Evolutionary conservation across 2,888 invertebrate species (phyloP).

Genomic region (Metellina segmentata): DNA sequence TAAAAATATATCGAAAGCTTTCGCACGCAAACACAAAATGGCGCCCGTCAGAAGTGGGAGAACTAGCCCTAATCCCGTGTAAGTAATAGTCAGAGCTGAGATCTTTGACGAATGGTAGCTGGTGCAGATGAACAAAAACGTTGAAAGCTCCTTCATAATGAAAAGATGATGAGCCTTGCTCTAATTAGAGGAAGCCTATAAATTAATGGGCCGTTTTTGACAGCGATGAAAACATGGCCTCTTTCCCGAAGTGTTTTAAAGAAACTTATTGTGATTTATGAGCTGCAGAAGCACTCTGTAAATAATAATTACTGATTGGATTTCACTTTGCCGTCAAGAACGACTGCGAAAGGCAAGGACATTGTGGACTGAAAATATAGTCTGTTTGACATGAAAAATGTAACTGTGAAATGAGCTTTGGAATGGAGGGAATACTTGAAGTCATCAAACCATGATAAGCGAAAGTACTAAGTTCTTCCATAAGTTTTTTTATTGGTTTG

Average conservation of each 20-base stretch:
- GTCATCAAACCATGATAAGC: too few relatives aligned
- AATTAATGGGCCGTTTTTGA: not conserved
- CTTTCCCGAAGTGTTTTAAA: not conserved
- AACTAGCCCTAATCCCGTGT: not conserved
- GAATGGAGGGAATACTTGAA: too few relatives aligned
- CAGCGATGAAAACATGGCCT: not conserved
- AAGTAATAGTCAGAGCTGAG: not conserved
- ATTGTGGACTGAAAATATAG: not conserved
- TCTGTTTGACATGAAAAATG: not conserved
- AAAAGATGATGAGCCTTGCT: not conserved
- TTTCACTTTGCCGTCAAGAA: not conserved
- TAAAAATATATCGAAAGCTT: not conserved
- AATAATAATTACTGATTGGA: not conserved
- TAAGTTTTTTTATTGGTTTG: too few relatives aligned
- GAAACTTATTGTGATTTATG: not conserved
- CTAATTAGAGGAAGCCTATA: not conserved
- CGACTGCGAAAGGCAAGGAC: not conserved
- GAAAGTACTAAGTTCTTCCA: too few relatives aligned
- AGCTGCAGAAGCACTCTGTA: not conserved
- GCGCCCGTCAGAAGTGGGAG: not conserved
- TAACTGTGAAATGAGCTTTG: not conserved
- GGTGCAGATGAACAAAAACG: not conserved
- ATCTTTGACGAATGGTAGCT: not conserved
- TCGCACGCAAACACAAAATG: not conserved
- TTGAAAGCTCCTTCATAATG: not conserved